Evolutionary conservation across 2,113 vertebrate species (phyloP).

Genomic region (Dunckerocampus dactyliophorus): DNA sequence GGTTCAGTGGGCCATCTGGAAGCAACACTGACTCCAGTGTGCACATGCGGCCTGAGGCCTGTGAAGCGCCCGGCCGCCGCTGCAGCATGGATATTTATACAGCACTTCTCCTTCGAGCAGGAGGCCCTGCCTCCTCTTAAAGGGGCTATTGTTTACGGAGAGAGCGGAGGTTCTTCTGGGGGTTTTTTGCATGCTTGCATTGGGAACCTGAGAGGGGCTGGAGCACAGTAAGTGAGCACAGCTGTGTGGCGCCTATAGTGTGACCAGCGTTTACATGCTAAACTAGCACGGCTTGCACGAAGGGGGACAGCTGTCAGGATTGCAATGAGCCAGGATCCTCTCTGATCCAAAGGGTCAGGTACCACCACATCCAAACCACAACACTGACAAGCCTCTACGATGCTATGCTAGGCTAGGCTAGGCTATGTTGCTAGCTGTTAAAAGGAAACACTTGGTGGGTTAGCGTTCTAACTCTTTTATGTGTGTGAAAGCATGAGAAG

Average conservation of each 20-base stretch:
- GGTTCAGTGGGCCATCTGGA: slow-evolving; percentile 16
- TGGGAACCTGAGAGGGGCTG: slow-evolving; percentile 48
- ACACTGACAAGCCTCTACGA: too few species aligned
- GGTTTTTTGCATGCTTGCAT: neutral
- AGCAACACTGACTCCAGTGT: slow-evolving; percentile 34
- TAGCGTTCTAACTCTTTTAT: too few species aligned
- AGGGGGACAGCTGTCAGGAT: too few species aligned
- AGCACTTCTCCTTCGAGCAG: slow-evolving; percentile 53
- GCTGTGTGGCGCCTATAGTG: slow-evolving; percentile 46
- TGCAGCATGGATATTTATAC: slow-evolving; percentile 73
- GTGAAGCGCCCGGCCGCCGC: slow-evolving; percentile 57
- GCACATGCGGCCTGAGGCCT: slow-evolving; percentile 55
- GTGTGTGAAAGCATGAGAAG: too few species aligned
- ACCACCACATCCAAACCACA: too few species aligned
- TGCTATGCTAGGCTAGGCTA: too few species aligned
- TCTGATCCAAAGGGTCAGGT: too few species aligned
- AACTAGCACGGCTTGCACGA: slow-evolving; percentile 14
- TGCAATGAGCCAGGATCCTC: too few species aligned
- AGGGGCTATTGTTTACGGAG: slow-evolving; percentile 58
- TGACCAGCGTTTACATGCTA: too few species aligned
- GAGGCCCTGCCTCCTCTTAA: slow-evolving; percentile 39
- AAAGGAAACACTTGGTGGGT: too few species aligned
- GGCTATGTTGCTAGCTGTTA: too few species aligned
- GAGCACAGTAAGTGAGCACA: slow-evolving; percentile 60
- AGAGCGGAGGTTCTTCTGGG: slow-evolving; percentile 21